Evolutionary conservation across 2,113 vertebrate genomes (phyloP).

Genomic region (Sturnus vulgaris): DNA sequence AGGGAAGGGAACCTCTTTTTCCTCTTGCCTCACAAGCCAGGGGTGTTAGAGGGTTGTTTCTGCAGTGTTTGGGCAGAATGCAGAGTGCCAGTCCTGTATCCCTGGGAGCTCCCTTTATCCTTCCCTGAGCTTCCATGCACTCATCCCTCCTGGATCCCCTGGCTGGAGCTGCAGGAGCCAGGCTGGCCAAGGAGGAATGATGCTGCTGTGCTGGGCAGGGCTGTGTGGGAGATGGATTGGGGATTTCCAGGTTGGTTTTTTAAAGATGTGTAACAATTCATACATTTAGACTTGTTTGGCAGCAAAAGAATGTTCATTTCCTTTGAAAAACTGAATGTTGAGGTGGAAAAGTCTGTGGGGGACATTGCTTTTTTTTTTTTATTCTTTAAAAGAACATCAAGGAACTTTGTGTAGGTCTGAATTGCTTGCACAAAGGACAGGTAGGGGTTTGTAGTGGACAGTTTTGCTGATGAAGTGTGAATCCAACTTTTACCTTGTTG

Average conservation of each 20-base stretch:
- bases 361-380: not conserved
- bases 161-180: not conserved
- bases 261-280: rapidly evolving
- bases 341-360: not conserved
- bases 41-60: not conserved
- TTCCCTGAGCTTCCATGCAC: not conserved
- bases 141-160: not conserved
- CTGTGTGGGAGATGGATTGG: not conserved
- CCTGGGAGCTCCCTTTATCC: too few species aligned
- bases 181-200: not conserved
- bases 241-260: not conserved
- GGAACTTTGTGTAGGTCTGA: not conserved
- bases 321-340: not conserved
- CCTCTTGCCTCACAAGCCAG: not conserved
- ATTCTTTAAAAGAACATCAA: not conserved
- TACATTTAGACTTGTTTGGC: not conserved
- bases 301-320: not conserved
- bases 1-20: not conserved
- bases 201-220: not conserved
- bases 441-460: not conserved
- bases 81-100: rapidly evolving
- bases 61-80: not conserved
- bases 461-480: not conserved
- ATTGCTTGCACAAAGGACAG: not conserved
- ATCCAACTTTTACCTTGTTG: not conserved